These are phyloP conservation scores for Polypterus senegalus DNA, from an alignment of 2,113 vertebrate species.

Conservation along the genomic window DNA sequence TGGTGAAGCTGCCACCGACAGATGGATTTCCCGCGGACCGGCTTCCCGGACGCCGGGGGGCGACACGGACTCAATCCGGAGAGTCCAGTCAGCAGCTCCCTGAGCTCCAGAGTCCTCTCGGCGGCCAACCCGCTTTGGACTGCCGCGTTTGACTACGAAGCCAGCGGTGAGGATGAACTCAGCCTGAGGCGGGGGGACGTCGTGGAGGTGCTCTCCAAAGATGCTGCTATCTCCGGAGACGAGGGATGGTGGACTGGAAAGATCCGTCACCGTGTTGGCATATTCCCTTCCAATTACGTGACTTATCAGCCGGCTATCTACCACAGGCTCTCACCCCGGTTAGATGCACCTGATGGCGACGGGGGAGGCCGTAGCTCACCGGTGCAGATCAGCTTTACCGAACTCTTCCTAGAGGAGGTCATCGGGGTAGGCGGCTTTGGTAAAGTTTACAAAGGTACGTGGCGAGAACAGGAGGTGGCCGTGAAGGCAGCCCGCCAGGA, in stretches of 20 bases:
- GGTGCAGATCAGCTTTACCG: conserved; percentile 65
- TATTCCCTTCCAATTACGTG: conserved; percentile 77
- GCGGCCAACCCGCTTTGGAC: conserved; percentile 59
- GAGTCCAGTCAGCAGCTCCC: conserved; percentile 52
- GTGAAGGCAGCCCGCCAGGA: conserved; percentile 86
- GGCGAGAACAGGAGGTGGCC: conserved; percentile 77
- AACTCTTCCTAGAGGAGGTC: conserved; percentile 75
- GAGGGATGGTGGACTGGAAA: conserved; percentile 83
- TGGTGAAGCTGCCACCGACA: conserved; percentile 51
- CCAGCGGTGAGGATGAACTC: conserved; percentile 73
- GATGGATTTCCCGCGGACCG: conserved; percentile 63
- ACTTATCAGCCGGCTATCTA: conserved; percentile 51
- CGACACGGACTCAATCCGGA: conserved; percentile 38
- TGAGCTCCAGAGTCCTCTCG: conserved; percentile 46
- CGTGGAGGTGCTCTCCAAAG: conserved; percentile 74
- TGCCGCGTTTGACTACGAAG: conserved; percentile 72
- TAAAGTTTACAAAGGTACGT: conserved; percentile 81
- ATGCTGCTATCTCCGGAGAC: conserved; percentile 69
- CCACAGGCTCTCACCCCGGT: conserved; percentile 30
- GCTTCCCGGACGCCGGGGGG: conserved; percentile 61
- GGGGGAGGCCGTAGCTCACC: conserved; percentile 47
- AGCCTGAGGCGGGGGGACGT: conserved; percentile 67
- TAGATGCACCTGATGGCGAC: conserved; percentile 26
- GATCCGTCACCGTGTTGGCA: conserved; percentile 67
- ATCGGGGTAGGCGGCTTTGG: conserved; percentile 89